A percentile compares a stretch with the other conserved stretches of the same genome.
phyloP scores from a whole-genome alignment of 1,140 invertebrate species.

The Sinella curviseta region DNA sequence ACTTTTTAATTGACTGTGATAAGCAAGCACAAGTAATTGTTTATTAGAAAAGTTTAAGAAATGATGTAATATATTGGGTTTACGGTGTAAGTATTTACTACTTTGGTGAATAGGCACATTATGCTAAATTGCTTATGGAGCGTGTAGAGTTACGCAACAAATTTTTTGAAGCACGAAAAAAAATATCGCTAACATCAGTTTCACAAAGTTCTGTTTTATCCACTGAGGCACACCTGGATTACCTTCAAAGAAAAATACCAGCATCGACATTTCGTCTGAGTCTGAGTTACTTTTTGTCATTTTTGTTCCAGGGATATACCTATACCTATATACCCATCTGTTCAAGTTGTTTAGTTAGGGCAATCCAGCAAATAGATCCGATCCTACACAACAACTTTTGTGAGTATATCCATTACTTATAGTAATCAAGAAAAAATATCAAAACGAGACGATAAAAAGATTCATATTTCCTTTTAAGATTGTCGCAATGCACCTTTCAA shows the following conservation, averaged over 20 bases:
- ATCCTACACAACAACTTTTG: too few relatives aligned
- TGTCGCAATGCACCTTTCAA: constrained; percentile 2
- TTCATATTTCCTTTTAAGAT: not conserved
- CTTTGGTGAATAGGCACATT: too few relatives aligned
- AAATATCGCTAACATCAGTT: not conserved
- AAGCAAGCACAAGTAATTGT: too few relatives aligned
- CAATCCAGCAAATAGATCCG: too few relatives aligned
- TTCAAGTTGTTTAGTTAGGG: not conserved
- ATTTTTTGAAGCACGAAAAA: not conserved
- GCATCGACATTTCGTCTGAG: not conserved
- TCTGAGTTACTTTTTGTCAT: not conserved
- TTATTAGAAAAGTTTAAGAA: too few relatives aligned
- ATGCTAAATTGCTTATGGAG: too few relatives aligned
- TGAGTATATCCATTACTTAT: too few relatives aligned
- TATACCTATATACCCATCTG: too few relatives aligned
- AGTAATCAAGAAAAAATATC: not conserved
- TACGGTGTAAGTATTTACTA: too few relatives aligned
- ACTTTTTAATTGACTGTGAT: too few relatives aligned
- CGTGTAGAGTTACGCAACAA: too few relatives aligned
- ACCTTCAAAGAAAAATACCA: not conserved
- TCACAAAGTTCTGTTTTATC: not conserved
- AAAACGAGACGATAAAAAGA: not conserved
- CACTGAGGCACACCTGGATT: not conserved
- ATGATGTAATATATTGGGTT: too few relatives aligned
- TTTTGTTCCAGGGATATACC: not conserved